Evolutionary conservation across 2,113 vertebrate genomes (phyloP), one percentile per base, ranked within the genome.

Genomic region (Stomatorhinus ivindoensis): DNA sequence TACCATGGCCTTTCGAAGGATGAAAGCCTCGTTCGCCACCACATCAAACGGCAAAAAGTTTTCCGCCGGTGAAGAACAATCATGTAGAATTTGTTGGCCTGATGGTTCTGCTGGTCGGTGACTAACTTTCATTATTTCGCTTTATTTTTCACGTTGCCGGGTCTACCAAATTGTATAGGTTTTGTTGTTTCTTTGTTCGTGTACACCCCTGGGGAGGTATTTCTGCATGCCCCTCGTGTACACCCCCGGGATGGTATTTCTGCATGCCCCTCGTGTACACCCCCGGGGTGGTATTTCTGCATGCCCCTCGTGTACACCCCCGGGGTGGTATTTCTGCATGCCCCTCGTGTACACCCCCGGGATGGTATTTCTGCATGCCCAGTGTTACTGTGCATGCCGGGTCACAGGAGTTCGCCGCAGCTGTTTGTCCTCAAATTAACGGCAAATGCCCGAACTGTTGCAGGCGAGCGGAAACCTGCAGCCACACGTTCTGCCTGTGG

Each of bases 401-500:
- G 35, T 42, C 35, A 0, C 35, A 42, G 10, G 87, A 21, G 1
- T n/a, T 1, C 1, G 39, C 2, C 5, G 53, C 55, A 61, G 55
- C 24, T n/a, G 87, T 87, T 55, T n/a, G 24, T 4, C 27, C 50
- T 39, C 27, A 2, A 19, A 84, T 84, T 7, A 11, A 11, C 44
- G 15, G 44, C 8, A 46, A 24, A 84, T 24, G 39, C 42, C 8
- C 13, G 17, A 17, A 47, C 31, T 10, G 31, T 21, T 82, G 88
- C 15, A 15, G 50, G 65, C n/a, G 7, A 80, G 46, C 13, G 69
- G 44, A 50, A 69, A n/a, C 69, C 46, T 10, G 17, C 31, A 83
- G 39, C 88, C 88, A 82, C 50, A 65, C 51, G n/a, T 61, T 84
- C 50, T 58, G 88, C 51, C 21, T 61, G 88, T 89, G 76, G 69